Percentiles rank a stretch among this genome's conserved stretches.
These are phyloP conservation scores for Morpho achilles DNA, from an alignment of 2,888 invertebrate genomes.

Conservation along the genomic window DNA sequence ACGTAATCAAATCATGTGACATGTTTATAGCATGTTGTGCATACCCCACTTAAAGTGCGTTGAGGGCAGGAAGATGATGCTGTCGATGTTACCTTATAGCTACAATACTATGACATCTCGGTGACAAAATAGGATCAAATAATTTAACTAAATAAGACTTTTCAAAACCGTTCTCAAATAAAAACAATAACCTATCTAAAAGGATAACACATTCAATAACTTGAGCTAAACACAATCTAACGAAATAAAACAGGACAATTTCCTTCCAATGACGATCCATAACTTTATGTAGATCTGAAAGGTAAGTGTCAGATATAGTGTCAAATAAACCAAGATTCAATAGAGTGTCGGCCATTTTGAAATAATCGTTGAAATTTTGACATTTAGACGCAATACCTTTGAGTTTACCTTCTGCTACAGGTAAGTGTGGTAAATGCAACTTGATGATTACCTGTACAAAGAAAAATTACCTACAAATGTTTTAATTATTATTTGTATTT, in stretches of 20 bases:
- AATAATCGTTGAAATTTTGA: conserved; percentile 83
- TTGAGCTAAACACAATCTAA: conserved; percentile 87
- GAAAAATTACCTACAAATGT: conserved; percentile 56
- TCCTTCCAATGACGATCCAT: conserved; percentile 69
- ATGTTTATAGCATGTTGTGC: no score
- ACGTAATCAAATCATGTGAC: no score
- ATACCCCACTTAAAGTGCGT: no score
- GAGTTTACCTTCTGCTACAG: conserved; percentile 72
- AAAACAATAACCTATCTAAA: conserved; percentile 88
- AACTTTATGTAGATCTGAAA: conserved; percentile 38
- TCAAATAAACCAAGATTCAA: conserved; percentile 74
- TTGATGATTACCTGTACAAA: conserved; percentile 60
- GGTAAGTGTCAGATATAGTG: conserved; percentile 46
- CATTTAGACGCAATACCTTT: conserved; percentile 81
- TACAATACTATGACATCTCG: conserved; percentile 88
- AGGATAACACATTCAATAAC: conserved; percentile 90
- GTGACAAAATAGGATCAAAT: conserved; percentile 91
- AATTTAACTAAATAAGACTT: conserved; percentile 83
- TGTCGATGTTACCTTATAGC: conserved; percentile 68
- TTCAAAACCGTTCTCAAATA: conserved; percentile 81
- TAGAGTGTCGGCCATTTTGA: conserved; percentile 81
- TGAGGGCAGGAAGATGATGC: no score
- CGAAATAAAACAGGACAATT: conserved; percentile 86
- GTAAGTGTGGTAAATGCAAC: conserved; percentile 43
- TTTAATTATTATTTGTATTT: no score